Evolutionary conservation across 2,888 invertebrate genomes (phyloP).

Genomic region (Scrobipalpa costella): DNA sequence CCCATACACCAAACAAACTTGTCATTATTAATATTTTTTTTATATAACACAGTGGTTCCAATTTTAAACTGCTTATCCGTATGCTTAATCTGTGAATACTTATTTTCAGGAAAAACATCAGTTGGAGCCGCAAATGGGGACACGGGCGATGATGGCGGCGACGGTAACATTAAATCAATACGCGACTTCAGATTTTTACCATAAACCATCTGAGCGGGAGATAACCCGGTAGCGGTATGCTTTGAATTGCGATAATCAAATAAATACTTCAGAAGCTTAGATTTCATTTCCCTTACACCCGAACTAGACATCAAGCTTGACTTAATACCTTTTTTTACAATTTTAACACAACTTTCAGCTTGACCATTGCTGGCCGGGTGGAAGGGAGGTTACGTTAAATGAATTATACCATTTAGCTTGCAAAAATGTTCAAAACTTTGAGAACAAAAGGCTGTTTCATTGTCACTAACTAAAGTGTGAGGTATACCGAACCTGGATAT

Average conservation of each 20-base stretch:
- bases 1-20: background rate
- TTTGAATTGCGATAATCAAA: conserved; percentile 27
- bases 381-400: too few relatives aligned
- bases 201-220: conserved; percentile 24
- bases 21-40: conserved; percentile 8
- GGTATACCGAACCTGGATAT: conserved; percentile 1
- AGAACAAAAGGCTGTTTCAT: conserved; percentile 6
- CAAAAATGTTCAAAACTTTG: conserved; percentile 3
- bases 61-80: background rate
- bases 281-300: background rate
- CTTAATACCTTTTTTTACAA: conserved; percentile 13
- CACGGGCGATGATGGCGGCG: background rate
- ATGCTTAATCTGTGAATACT: background rate
- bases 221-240: conserved; percentile 22
- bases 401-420: conserved; percentile 19
- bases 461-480: background rate
- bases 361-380: conserved; percentile 20
- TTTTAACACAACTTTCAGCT: conserved; percentile 19
- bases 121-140: background rate
- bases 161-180: conserved; percentile 16
- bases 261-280: conserved; percentile 3
- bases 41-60: background rate
- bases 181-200: conserved; percentile 21
- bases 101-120: background rate
- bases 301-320: background rate